Conservation (phyloP, 1,140 invertebrate genomes). For the Lasaia peninsularis region DNA sequence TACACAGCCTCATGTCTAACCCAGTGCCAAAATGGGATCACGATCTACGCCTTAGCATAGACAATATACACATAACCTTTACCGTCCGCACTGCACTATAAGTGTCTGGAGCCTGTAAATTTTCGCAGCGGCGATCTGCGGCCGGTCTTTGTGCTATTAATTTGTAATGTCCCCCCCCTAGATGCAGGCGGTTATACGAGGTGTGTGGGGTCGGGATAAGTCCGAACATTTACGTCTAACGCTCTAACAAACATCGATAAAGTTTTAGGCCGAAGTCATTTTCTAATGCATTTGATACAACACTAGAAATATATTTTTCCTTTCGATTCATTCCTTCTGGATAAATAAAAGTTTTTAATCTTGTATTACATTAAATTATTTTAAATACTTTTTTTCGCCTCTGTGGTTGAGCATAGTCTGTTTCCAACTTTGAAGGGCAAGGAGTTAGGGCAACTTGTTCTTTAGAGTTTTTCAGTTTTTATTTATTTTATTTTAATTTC, state of each 20-base stretch:
- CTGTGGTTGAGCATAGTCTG: too few species aligned
- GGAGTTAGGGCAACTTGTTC: too few species aligned
- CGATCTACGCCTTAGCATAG: slow-evolving; percentile 37
- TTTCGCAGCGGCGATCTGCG: slow-evolving; percentile 71
- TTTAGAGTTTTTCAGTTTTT: too few species aligned
- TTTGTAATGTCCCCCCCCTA: slow-evolving; percentile 71
- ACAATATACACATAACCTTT: slow-evolving; percentile 46
- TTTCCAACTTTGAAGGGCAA: too few species aligned
- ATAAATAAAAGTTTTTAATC: too few species aligned
- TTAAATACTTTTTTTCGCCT: too few species aligned
- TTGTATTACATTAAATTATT: too few species aligned
- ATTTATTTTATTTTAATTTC: too few species aligned
- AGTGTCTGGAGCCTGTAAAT: slow-evolving; percentile 72
- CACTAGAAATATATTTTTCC: too few species aligned
- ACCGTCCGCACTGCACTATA: slow-evolving; percentile 57
- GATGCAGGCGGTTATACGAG: slow-evolving; percentile 42
- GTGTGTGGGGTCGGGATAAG: slow-evolving; percentile 34
- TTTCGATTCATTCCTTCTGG: too few species aligned
- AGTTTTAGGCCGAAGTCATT: slow-evolving; percentile 9
- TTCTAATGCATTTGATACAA: neutral
- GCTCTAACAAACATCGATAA: slow-evolving; percentile 10
- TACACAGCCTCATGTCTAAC: slow-evolving; percentile 12
- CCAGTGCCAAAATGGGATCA: slow-evolving; percentile 32
- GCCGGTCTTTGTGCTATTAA: slow-evolving; percentile 75
- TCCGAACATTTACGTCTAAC: slow-evolving; percentile 29